Conservation (phyloP, 2,888 invertebrate species). For the Flexamia atlantica region DNA sequence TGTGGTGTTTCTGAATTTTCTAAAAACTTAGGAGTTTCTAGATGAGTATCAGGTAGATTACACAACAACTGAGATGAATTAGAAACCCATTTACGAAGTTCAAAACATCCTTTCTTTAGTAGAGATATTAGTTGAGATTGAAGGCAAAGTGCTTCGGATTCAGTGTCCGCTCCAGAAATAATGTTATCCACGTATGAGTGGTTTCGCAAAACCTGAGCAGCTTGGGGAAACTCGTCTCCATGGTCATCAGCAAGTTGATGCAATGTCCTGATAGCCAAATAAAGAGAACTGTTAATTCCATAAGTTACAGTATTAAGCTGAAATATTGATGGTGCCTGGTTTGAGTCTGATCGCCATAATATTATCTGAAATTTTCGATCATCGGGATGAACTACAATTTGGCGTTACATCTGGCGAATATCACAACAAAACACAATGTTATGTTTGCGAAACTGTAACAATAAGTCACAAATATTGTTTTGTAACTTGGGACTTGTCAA, state of each 20-base stretch:
- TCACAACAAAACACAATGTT: constrained; percentile 57
- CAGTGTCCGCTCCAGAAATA: constrained; percentile 34
- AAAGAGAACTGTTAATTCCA: background rate
- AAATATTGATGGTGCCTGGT: background rate
- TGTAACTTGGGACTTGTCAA: constrained; percentile 4
- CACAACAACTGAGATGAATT: background rate
- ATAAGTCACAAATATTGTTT: constrained; percentile 39
- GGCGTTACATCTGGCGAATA: constrained; percentile 28
- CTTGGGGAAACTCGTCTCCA: background rate
- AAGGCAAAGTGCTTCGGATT: constrained; percentile 6
- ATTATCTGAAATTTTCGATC: constrained; percentile 14
- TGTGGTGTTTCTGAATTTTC: constrained; percentile 1
- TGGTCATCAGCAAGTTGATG: constrained; percentile 36
- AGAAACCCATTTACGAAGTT: constrained; percentile 21
- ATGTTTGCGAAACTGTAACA: constrained; percentile 6
- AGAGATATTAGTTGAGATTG: constrained; percentile 27
- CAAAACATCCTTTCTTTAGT: constrained; percentile 22
- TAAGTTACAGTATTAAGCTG: constrained; percentile 3
- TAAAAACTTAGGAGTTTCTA: constrained; percentile 30
- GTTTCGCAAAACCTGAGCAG: background rate
- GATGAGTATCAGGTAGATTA: background rate
- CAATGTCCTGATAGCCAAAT: background rate
- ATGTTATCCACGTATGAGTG: constrained; percentile 23
- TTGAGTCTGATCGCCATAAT: background rate
- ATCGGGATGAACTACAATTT: constrained; percentile 40